Percentiles rank a stretch among this genome's conserved stretches.
phyloP scores from a whole-genome alignment of 2,888 invertebrate species.

The Piscicola geometra region DNA sequence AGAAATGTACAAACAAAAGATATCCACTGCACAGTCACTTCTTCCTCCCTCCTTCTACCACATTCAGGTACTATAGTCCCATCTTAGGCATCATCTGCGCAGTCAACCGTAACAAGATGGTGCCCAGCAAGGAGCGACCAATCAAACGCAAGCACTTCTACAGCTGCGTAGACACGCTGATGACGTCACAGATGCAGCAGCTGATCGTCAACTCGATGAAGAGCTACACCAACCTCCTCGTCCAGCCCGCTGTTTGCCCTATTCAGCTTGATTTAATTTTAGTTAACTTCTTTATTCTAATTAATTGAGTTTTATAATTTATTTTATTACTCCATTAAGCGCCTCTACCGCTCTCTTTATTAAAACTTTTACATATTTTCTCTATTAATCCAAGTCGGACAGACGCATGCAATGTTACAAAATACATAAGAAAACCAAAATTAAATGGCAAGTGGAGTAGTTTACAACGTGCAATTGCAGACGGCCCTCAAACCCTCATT shows the following conservation, averaged over 20 bases:
- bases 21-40: too few relatives aligned
- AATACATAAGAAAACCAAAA: too few relatives aligned
- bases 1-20: too few relatives aligned
- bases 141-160: slow-evolving; percentile 65
- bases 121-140: slow-evolving; percentile 21
- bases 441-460: too few relatives aligned
- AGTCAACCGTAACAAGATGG: slow-evolving; percentile 23
- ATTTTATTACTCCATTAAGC: neutral
- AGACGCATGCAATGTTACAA: neutral
- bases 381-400: too few relatives aligned
- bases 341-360: too few relatives aligned
- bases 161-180: slow-evolving; percentile 76
- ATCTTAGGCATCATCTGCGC: slow-evolving; percentile 29
- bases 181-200: slow-evolving; percentile 81
- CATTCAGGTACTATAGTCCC: slow-evolving; percentile 25
- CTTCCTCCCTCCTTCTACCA: too few relatives aligned
- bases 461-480: too few relatives aligned
- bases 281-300: too few relatives aligned
- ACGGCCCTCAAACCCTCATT: too few relatives aligned
- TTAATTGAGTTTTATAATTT: neutral
- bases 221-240: slow-evolving; percentile 72
- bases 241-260: slow-evolving; percentile 67
- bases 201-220: slow-evolving; percentile 74
- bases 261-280: neutral
- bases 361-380: too few relatives aligned